Evolutionary conservation across 2,888 invertebrate species (phyloP), one percentile per base, ranked within the genome.

Genomic region (Coelinius sp.): DNA sequence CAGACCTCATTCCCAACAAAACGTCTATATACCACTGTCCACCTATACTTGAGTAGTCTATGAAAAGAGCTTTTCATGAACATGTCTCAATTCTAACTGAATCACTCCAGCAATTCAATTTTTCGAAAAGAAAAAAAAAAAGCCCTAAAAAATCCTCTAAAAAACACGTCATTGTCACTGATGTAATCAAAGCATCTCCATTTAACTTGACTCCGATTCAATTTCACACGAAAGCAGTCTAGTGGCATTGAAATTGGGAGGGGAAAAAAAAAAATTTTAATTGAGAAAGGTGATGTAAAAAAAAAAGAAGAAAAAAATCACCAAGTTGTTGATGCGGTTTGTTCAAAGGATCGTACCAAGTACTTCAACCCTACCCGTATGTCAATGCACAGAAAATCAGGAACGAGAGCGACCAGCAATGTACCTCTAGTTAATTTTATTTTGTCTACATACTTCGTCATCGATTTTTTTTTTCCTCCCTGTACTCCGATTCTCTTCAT

Each of bases 401-500:
- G 41, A n/a, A n/a, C 41, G 41, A 12, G 41, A 41, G 41, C 41
- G 41, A 41, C 41, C 41, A 41, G 41, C 41, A 41, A n/a, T 41
- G 46, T 66, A 5, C 17, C 66, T 17, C 52, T 14, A 12, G 44
- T 24, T 68, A 27, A 41, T 68, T 44, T 46, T 35, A 38, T 66
- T 41, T 41, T 41, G 41, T 41, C 41, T 41, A 59, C 35, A 35
- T 10, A 14, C 31, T 27, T 17, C 31, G 35, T 59, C 31, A 59
- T 59, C 56, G 17, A 27, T 38, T 25, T 52, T 66, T 35, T 66
- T 53, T n/a, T 25, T 52, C 7, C 0, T 22, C 35, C 7, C 14
- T 27, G 14, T 49, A 25, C 46, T 44, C 41, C 44, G 22, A 24
- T 64, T 64, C 63, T 63, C 65, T 46, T 65, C 46, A 65, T 65